Evolutionary conservation across 2,113 vertebrate genomes (phyloP).

Genomic region (Epinephelus moara): DNA sequence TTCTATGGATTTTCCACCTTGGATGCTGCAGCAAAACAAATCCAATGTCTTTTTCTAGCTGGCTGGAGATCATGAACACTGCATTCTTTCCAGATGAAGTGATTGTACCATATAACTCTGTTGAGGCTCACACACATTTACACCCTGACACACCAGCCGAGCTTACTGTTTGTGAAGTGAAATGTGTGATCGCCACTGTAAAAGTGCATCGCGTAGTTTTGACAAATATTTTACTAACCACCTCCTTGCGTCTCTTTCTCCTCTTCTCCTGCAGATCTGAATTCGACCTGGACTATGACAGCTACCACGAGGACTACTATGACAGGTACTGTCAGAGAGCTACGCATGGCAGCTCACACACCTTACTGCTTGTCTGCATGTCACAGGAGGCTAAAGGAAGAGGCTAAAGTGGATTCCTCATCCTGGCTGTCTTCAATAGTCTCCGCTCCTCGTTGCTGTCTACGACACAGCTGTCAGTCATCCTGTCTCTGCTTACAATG

Average conservation of each 20-base stretch:
- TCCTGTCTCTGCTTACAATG: constrained; percentile 28
- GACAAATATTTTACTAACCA: constrained; percentile 34
- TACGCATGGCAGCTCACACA: constrained; percentile 41
- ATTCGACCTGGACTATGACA: constrained; percentile 85
- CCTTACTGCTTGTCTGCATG: constrained; percentile 46
- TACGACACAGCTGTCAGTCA: constrained; percentile 54
- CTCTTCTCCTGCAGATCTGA: constrained; percentile 75
- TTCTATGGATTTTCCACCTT: constrained; percentile 74
- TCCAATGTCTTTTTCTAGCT: constrained; percentile 72
- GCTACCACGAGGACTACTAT: constrained; percentile 86
- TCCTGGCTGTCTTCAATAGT: constrained; percentile 25
- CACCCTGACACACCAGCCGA: constrained; percentile 7
- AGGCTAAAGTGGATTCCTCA: constrained; percentile 36
- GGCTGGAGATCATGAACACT: constrained; percentile 66
- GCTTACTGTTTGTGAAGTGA: constrained; percentile 32
- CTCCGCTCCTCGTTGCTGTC: constrained; percentile 19
- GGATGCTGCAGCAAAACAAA: constrained; percentile 72
- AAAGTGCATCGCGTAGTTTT: constrained; percentile 24
- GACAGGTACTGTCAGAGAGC: constrained; percentile 83
- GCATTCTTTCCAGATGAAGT: constrained; percentile 75
- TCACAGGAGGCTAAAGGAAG: constrained; percentile 37
- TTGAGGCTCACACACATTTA: constrained; percentile 28
- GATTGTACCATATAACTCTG: constrained; percentile 34
- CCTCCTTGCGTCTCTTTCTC: constrained; percentile 41
- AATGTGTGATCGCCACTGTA: constrained; percentile 38